phyloP scores from a whole-genome alignment of 1,140 invertebrate species.

The Drosophila bipectinata region DNA sequence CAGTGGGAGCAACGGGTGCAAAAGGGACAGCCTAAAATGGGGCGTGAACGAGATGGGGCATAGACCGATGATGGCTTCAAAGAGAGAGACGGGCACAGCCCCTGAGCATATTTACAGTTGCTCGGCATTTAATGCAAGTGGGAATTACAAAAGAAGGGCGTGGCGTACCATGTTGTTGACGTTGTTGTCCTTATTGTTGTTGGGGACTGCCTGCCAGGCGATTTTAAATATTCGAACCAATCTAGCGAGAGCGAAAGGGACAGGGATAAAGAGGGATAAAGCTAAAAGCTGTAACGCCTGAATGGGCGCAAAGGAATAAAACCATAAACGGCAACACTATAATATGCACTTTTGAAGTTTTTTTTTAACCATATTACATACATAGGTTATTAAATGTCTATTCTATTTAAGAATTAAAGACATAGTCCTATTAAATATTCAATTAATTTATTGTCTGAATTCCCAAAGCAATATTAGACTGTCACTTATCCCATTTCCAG shows the following conservation, averaged over 20 bases:
- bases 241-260: not conserved
- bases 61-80: not conserved
- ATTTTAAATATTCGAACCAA: conserved; percentile 67
- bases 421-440: not conserved
- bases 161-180: conserved; percentile 15
- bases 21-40: conserved; percentile 4
- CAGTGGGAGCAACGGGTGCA: not conserved
- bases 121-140: conserved; percentile 77
- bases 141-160: conserved; percentile 65
- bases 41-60: not conserved
- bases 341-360: conserved; percentile 29
- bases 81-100: conserved; percentile 13
- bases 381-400: not conserved
- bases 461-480: not conserved
- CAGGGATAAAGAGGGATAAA: not conserved
- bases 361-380: conserved; percentile 1
- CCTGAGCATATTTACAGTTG: conserved; percentile 73
- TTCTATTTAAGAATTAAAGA: not conserved
- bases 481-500: conserved; percentile 8
- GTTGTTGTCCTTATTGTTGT: not conserved
- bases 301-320: conserved; percentile 4
- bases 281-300: conserved; percentile 28
- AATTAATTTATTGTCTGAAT: not conserved
- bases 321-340: conserved; percentile 31
- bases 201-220: conserved; percentile 18